Base-by-base conservation (phyloP, 2,113 vertebrate species). In the Conger conger region DNA sequence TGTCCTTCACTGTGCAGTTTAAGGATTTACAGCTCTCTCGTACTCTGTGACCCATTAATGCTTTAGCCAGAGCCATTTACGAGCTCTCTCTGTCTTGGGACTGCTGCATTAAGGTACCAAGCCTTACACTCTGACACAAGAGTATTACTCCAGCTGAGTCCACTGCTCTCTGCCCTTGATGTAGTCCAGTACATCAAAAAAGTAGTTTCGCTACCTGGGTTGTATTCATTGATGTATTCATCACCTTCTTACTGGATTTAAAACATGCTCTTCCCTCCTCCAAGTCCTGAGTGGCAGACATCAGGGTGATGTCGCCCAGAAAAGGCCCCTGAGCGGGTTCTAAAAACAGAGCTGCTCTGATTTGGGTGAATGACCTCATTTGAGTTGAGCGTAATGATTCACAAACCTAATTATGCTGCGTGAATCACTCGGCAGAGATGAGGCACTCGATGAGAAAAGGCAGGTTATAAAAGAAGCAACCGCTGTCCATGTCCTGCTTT, bases 351-450 rank as follows among this genome's bases (percentile, higher is more conserved):
- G 83, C 63, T 7, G 38, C 77, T 86, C 84, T 36, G 42, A 81
- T 85, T 85, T 79, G 23, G 68, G 80, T 83, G 83, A 53, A 68
- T 77, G 73, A 85, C 86, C 87, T 85, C 63, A 53, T 86, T 90
- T 50, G 33, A 83, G 84, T 45, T 33, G n/a, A 80, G 84, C 13
- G 27, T 68, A 50, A 79, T 50, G 79, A 85, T 57, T 85, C 80
- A 16, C n/a, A 4, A 81, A 83, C 85, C 85, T 86, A 81, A 84
- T 86, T 88, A 83, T 73, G 7, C 30, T 20, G 54, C 27, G 33
- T 76, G 77, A 81, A 63, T 84, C 77, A 68, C 50, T 82, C 33
- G 33, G 38, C 45, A 50, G 76, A 23, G 20, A 63, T 57, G 54
- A 57, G 83, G 13, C 18, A 27, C 18, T 20, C 3, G 57, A 27